These are phyloP conservation scores for Fissipunctia ypsillon DNA, from an alignment of 2,888 invertebrate genomes.

Conservation along the genomic window DNA sequence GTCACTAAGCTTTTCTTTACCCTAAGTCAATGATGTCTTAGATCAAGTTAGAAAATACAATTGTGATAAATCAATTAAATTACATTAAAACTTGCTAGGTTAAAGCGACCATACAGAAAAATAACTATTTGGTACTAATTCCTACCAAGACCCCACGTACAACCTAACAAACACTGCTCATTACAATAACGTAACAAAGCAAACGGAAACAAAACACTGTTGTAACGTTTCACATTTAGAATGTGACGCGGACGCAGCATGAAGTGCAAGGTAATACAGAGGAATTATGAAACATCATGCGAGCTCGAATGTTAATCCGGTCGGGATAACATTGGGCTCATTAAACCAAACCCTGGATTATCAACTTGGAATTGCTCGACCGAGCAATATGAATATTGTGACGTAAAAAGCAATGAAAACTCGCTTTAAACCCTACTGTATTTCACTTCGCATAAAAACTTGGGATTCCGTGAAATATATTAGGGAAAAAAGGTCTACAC, in stretches of 20 bases:
- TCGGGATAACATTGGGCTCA: slow-evolving; percentile 82
- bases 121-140: neutral
- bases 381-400: slow-evolving; percentile 86
- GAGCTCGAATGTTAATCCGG: slow-evolving; percentile 79
- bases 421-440: slow-evolving; percentile 83
- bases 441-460: slow-evolving; percentile 87
- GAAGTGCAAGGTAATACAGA: slow-evolving; percentile 78
- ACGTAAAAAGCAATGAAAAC: slow-evolving; percentile 88
- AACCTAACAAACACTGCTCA: neutral
- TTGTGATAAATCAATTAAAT: neutral
- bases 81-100: neutral
- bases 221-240: slow-evolving; percentile 44
- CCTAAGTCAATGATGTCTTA: neutral
- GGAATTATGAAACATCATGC: slow-evolving; percentile 75
- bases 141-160: neutral
- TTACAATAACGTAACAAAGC: neutral
- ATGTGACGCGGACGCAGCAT: slow-evolving; percentile 64
- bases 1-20: neutral
- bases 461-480: slow-evolving; percentile 85
- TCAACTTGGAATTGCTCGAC: slow-evolving; percentile 85
- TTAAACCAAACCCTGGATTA: slow-evolving; percentile 87
- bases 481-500: slow-evolving; percentile 85
- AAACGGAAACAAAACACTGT: slow-evolving; percentile 12
- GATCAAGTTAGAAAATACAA: neutral
- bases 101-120: neutral